A percentile compares a stretch with the other conserved stretches of the same genome.
Evolutionary conservation across 2,113 vertebrate species (phyloP).

Genomic region (Azemiops feae): DNA sequence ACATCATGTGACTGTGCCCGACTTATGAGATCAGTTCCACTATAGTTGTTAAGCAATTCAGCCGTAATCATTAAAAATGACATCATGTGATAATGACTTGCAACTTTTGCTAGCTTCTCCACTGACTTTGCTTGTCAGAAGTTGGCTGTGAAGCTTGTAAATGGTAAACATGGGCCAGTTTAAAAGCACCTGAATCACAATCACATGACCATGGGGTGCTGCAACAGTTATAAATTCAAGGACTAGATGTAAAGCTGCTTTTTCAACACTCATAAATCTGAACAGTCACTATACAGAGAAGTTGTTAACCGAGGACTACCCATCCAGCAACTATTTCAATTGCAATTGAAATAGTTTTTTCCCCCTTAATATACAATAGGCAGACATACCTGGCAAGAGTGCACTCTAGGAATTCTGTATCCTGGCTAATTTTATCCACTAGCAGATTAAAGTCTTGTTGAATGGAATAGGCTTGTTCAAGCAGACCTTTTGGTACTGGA

Average conservation of each 20-base stretch:
- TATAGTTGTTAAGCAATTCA: background rate
- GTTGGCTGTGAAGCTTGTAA: background rate
- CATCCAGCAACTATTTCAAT: background rate
- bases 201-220: background rate
- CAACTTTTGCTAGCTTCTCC: background rate
- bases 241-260: background rate
- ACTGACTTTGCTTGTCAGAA: background rate
- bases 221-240: background rate
- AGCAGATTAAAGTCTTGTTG: conserved; percentile 88
- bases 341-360: background rate
- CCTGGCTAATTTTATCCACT: conserved; percentile 87
- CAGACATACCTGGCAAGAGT: conserved; percentile 81
- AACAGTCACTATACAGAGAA: accelerated
- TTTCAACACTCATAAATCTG: background rate
- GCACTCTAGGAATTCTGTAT: conserved; percentile 78
- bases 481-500: conserved; percentile 73
- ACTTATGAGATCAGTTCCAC: background rate
- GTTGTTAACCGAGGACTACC: background rate
- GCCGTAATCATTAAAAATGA: background rate
- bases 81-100: background rate
- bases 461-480: conserved; percentile 83
- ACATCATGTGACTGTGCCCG: background rate
- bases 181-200: background rate
- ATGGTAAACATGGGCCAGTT: background rate
- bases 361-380: background rate